Conservation (phyloP, 1,140 invertebrate genomes). For the Leptonema lineaticorne region DNA sequence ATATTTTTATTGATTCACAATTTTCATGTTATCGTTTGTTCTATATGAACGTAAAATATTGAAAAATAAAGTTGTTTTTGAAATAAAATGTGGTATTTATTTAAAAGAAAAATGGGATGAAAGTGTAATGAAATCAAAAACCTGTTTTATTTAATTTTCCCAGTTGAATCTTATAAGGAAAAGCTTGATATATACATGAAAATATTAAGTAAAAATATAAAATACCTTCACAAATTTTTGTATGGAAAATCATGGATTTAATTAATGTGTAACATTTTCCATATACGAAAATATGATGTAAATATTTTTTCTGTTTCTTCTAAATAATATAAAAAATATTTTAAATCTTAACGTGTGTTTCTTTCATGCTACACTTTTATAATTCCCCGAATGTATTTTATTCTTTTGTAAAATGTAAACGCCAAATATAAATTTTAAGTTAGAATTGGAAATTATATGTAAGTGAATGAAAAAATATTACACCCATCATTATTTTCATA, state of each 20-base stretch:
- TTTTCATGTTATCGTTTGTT: neutral
- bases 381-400: neutral
- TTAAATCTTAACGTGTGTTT: conserved; percentile 2
- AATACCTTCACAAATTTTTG: too few species aligned
- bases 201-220: neutral
- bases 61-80: conserved; percentile 28
- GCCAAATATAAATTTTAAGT: too few species aligned
- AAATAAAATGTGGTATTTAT: conserved; percentile 30
- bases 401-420: too few species aligned
- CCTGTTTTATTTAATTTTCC: conserved; percentile 28
- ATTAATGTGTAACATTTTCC: too few species aligned
- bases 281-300: too few species aligned
- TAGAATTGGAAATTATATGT: neutral
- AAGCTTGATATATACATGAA: neutral
- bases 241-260: too few species aligned
- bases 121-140: conserved; percentile 14
- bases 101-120: conserved; percentile 21
- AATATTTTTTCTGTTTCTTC: neutral
- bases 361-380: conserved; percentile 4
- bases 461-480: neutral
- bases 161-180: too few species aligned
- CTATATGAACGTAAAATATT: neutral
- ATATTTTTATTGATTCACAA: neutral
- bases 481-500: neutral
- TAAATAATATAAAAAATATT: neutral